phyloP scores from a whole-genome alignment of 2,113 vertebrate species.

The Miniopterus natalensis region DNA sequence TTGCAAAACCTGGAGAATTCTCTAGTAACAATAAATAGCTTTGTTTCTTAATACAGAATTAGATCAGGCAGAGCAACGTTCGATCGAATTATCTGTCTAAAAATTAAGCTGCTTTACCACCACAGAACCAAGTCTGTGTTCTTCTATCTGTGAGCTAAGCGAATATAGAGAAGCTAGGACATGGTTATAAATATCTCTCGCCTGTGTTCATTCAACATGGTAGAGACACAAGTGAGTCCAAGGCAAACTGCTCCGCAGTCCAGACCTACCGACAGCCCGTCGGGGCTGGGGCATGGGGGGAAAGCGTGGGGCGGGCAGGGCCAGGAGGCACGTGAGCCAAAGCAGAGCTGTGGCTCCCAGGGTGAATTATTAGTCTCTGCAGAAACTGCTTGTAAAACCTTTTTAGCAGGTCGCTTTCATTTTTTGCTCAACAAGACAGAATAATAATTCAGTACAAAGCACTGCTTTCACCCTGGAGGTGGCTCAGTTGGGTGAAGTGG shows the following conservation, averaged over 20 bases:
- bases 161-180: constrained; percentile 69
- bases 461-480: constrained; percentile 73
- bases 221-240: constrained; percentile 68
- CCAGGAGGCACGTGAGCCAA: constrained; percentile 42
- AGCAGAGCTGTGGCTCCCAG: constrained; percentile 78
- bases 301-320: accelerated
- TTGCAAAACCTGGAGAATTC: neutral
- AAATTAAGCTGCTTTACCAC: constrained; percentile 53
- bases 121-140: constrained; percentile 67
- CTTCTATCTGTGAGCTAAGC: constrained; percentile 62
- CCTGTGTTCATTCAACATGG: constrained; percentile 37
- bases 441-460: constrained; percentile 87
- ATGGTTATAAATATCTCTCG: neutral
- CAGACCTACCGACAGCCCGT: constrained; percentile 43
- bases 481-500: neutral
- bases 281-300: too few relatives aligned
- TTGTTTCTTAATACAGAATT: constrained; percentile 41
- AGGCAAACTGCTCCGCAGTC: constrained; percentile 65
- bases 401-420: constrained; percentile 84
- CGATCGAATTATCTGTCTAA: constrained; percentile 50
- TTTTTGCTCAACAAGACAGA: constrained; percentile 87
- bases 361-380: constrained; percentile 82
- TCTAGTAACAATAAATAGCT: neutral
- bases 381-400: constrained; percentile 84
- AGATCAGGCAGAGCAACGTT: neutral